Base-by-base conservation (phyloP, 2,888 invertebrate species). In the Tortrix viridana region DNA sequence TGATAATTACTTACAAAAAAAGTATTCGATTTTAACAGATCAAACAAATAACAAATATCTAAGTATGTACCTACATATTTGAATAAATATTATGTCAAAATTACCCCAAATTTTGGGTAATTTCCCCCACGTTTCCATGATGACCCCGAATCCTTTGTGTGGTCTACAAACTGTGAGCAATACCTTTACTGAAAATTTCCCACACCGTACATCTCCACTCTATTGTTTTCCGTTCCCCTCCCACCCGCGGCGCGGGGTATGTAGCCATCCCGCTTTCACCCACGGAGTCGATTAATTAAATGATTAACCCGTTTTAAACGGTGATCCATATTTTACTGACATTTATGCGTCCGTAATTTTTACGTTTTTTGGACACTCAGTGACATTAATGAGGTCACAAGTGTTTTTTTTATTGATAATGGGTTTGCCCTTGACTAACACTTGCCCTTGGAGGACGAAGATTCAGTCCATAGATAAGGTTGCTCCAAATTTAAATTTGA, bases 61-160 rank as follows among this genome's bases (percentile, higher is more conserved):
- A 26, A 2, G 26, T 7, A 26, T 26, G 26, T 23, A 23, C 23
- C 5, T 6, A 6, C 23, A 23, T 6, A 6, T 23, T 23, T 23
- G 26, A 26, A 1, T 5, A 26, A 26, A 7, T 9, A 26, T n/a
- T 26, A 26, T 26, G 3, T 3, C 12, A 9, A 41, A 38, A n/a
- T 12, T 56, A 32, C 79, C 86, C 72, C 7, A 53, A 66, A 73
- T 70, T 50, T 5, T 12, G 82, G 86, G 77, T 74, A 74, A 73
- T 75, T 72, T 69, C 65, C 73, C 32, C 74, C 63, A 18, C 60
- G 22, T 65, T 67, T 71, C 63, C 73, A 72, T 71, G 70, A 75
- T 77, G 80, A 81, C 80, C 81, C 82, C 76, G 74, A 80, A 83
- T 83, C 84, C 85, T 85, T 88, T 85, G 84, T 86, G 81, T 77